Evolutionary conservation across 2,797 vertebrate species (phyloP).

Genomic region (Odontamblyopus rebecca): DNA sequence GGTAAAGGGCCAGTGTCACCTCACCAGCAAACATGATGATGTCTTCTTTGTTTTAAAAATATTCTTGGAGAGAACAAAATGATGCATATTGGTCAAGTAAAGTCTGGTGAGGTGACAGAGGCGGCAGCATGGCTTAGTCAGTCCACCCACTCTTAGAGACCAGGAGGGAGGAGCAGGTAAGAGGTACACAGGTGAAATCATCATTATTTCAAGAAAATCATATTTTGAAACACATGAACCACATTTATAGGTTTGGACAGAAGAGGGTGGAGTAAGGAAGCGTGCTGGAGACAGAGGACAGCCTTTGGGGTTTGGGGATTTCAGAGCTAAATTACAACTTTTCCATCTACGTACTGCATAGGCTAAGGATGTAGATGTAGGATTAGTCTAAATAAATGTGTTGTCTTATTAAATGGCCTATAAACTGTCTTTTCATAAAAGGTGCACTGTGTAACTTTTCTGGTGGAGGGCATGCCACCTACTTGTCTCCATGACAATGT

Average conservation of each 20-base stretch:
- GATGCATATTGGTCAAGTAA: not conserved
- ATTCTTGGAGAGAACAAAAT: no score
- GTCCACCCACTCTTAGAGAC: conserved; percentile 1
- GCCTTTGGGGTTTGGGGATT: conserved; percentile 30
- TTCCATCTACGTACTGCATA: no score
- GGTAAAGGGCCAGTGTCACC: conserved; percentile 33
- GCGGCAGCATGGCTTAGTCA: conserved; percentile 12
- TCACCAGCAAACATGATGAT: conserved; percentile 22
- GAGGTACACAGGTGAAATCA: not conserved
- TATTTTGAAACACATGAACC: not conserved
- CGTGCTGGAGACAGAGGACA: conserved; percentile 55
- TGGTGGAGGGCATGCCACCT: no score
- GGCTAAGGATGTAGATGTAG: no score
- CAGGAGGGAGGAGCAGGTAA: conserved; percentile 20
- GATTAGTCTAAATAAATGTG: no score
- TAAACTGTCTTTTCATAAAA: no score
- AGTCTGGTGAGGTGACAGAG: conserved; percentile 48
- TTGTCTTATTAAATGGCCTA: no score
- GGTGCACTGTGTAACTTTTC: no score
- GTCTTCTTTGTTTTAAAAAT: no score
- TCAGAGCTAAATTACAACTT: not conserved
- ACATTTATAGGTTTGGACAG: conserved; percentile 14
- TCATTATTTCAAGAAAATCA: not conserved
- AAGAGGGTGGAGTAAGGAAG: conserved; percentile 54
- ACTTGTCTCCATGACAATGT: no score